Evolutionary conservation across 2,797 vertebrate genomes (phyloP), one percentile per base, ranked within the genome.

Genomic region (Lutjanus campechanus): DNA sequence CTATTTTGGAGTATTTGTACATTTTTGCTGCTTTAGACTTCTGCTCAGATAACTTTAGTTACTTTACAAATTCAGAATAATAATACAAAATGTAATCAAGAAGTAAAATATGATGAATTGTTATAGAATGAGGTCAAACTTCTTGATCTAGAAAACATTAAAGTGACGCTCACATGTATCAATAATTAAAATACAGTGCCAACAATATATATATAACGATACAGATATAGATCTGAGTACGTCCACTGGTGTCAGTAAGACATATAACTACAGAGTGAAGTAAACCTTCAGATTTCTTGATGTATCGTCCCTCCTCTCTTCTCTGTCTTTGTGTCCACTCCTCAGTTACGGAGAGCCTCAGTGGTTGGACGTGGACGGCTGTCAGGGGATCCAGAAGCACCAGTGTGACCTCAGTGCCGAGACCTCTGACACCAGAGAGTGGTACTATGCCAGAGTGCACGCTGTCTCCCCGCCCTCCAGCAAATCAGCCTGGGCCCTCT

Each of bases 401-500:
- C 86, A 88, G 4, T 99, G 97, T 86, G 96, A 98, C 94, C 95
- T 99, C 51, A 99, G 96, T 0, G 62, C 78, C 0, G 91, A 96
- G 92, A 98, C 95, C 8, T 95, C 95, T 8, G 91, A 95, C 0
- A 66, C 92, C 40, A 94, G 90, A 50, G 97, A 98, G 81, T 96
- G 95, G 89, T 97, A 98, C 89, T 98, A 98, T 0, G 96, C 95
- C 76, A 94, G 96, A 77, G 96, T 98, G 64, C 93, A 80, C 41
- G 90, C 92, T 0, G 69, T 74, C 1, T 88, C 80, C 0, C 70
- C 0, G 19, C 11, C 86, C 1, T 90, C 91, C 0, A 15, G 79
- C 58, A 86, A 76, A 61, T 97, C 97, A 0, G 20, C 68, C 64
- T 99, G 98, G 97, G 89, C 84, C 62, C 86, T 95, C 40, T 96